Evolutionary conservation across 2,797 vertebrate species (phyloP).

Genomic region (Myotis vivesi): DNA sequence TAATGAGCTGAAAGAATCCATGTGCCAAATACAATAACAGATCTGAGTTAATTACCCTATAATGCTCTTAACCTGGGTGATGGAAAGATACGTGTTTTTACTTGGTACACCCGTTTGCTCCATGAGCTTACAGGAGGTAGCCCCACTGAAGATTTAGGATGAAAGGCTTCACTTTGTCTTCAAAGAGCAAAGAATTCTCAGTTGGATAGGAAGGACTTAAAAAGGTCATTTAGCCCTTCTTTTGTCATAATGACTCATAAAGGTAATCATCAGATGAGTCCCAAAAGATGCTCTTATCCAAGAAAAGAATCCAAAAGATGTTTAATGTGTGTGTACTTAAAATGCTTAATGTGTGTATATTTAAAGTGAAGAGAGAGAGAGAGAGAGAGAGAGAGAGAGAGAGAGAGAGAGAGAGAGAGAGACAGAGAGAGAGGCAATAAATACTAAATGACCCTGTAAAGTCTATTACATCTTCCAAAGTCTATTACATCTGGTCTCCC

Average conservation of each 20-base stretch:
- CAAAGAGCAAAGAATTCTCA: background rate
- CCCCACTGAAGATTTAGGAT: background rate
- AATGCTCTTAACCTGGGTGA: background rate
- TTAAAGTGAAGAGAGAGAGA: background rate
- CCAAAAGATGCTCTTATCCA: background rate
- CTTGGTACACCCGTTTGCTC: background rate
- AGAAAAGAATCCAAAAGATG: background rate
- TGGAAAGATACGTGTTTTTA: background rate
- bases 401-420: background rate
- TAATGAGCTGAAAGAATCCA: constrained; percentile 14
- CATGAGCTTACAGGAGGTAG: background rate
- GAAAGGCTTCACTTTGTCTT: background rate
- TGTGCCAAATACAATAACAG: background rate
- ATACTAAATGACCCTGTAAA: background rate
- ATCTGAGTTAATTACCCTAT: background rate
- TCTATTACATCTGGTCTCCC: constrained; percentile 37
- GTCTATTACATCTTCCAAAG: background rate
- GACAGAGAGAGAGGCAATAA: background rate
- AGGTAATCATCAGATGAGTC: background rate
- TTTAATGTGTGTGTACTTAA: background rate
- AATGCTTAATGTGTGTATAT: background rate
- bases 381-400: background rate
- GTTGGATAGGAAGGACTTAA: background rate
- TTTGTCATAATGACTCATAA: background rate
- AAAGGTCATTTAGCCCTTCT: background rate